Base-by-base conservation (phyloP, 2,888 invertebrate genomes). In the Alviniconcha strummeri region DNA sequence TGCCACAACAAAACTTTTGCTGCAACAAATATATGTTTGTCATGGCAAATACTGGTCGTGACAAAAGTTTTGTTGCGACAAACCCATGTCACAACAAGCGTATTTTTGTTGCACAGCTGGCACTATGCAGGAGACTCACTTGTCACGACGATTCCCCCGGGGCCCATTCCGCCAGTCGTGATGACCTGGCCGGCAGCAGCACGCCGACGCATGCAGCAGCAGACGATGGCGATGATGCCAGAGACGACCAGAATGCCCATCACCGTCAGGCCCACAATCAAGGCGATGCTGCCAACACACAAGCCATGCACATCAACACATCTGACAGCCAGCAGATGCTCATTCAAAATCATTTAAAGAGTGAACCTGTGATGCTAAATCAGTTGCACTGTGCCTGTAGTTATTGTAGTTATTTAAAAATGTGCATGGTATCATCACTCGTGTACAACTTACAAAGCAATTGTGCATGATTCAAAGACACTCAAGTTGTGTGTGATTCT, bases 241-340 rank as follows among this genome's bases (percentile, higher is more conserved):
- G 72, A 19, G 8, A 74, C 52, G 5, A 81, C 57, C 6, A 81
- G 72, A 15, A 81, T n/a, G 4, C 15, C 72, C 56, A 55, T 4
- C 71, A 81, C 81, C 15, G 60, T 57, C 81, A 81, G 7, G 15
- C 81, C 81, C 7, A 72, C 81, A 8, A 81, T 81, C 71, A 81
- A 72, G 15, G 72, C 81, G 54, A 81, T 72, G n/a, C 81, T 81
- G 81, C 52, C 13, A 60, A 60, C 60, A 57, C 64, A 36, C 64
- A 19, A 52, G 6, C 60, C 54, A 71, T 56, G 55, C 69, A 54
- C 72, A 4, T 52, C 60, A 36, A 36, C 36, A 36, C 17, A 19
- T 4, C 1, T 11, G 36, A 19, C 64, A 57, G 36, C n/a, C n/a
- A n/a, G n/a, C n/a, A n/a, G n/a, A n/a, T n/a, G n/a, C 5, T 64